phyloP scores from a whole-genome alignment of 2,888 invertebrate species.

The Masnerella sp. region DNA sequence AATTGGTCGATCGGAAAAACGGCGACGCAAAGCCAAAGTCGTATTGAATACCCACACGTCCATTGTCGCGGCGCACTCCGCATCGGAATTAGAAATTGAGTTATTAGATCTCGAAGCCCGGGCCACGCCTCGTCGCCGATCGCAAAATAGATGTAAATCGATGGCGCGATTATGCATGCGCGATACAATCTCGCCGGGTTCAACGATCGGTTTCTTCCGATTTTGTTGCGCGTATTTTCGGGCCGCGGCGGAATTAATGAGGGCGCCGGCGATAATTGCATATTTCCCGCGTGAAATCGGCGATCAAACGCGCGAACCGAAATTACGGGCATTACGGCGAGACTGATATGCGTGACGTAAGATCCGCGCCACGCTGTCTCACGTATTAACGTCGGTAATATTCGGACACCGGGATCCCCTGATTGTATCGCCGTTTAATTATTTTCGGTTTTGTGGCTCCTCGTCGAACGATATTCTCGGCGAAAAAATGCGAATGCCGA shows the following conservation, averaged over 20 bases:
- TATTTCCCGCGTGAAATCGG: conserved; percentile 46
- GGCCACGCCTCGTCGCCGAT: conserved; percentile 30
- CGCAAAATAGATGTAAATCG: conserved; percentile 26
- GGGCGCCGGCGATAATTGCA: conserved; percentile 47
- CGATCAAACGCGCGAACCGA: conserved; percentile 37
- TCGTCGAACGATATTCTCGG: neutral
- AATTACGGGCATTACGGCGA: conserved; percentile 35
- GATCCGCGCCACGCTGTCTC: conserved; percentile 17
- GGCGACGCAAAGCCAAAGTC: neutral
- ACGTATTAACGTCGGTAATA: conserved; percentile 29
- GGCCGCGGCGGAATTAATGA: conserved; percentile 37
- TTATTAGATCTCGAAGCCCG: conserved; percentile 42
- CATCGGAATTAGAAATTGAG: conserved; percentile 36
- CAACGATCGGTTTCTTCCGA: conserved; percentile 33
- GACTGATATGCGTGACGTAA: conserved; percentile 32
- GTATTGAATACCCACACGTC: conserved; percentile 9
- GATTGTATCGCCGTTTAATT: conserved; percentile 48
- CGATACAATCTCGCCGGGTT: conserved; percentile 25
- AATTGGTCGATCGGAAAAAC: neutral
- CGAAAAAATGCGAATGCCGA: conserved; percentile 14
- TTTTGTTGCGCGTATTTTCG: conserved; percentile 31
- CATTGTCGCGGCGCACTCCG: conserved; percentile 1
- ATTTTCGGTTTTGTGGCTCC: conserved; percentile 17
- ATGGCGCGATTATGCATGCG: conserved; percentile 35
- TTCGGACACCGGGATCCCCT: conserved; percentile 25